Evolutionary conservation across 2,888 invertebrate genomes (phyloP), one percentile per base, ranked within the genome.

Genomic region (Pammene fasciana): DNA sequence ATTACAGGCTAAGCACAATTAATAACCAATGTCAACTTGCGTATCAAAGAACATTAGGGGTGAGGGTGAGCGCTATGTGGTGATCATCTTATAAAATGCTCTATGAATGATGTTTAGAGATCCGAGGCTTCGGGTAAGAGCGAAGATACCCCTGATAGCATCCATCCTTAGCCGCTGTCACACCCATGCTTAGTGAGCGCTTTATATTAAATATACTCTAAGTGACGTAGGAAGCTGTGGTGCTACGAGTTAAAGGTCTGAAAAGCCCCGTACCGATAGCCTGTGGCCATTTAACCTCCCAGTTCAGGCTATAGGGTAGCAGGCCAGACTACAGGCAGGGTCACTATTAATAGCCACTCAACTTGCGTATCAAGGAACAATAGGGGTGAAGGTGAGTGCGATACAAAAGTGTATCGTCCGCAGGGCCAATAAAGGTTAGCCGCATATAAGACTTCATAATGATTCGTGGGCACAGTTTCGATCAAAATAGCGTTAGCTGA

Each of bases 381-480:
- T 86, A 83, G 82, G 84, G 84, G 82, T 82, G 82, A 78, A 74
- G 76, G 71, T 79, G 85, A 86, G 86, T 81, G 82, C 78, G 77
- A 77, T 75, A 79, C 82, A 80, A 84, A 84, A 88, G 90, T 88
- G 91, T 92, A 91, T 91, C 92, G 66, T 84, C 79, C 89, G 90
- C 88, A 90, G 91, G 91, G 89, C 91, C 84, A 86, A 75, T 72
- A 76, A 79, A 85, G 86, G 86, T 85, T 86, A 86, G 71, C 79
- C 82, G 86, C 88, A 91, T 92, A 91, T 88, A 86, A 87, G 86
- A 86, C 80, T 79, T 65, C n/a, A 60, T 77, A 78, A 75, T 71
- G 77, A 78, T 82, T 81, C 73, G 80, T 80, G 72, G 74, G 79
- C 73, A 78, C 88, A 88, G 87, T 89, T 80, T 76, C 67, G 68